Evolutionary conservation across 2,888 invertebrate species (phyloP).

Genomic region (Mythimna lalbum): DNA sequence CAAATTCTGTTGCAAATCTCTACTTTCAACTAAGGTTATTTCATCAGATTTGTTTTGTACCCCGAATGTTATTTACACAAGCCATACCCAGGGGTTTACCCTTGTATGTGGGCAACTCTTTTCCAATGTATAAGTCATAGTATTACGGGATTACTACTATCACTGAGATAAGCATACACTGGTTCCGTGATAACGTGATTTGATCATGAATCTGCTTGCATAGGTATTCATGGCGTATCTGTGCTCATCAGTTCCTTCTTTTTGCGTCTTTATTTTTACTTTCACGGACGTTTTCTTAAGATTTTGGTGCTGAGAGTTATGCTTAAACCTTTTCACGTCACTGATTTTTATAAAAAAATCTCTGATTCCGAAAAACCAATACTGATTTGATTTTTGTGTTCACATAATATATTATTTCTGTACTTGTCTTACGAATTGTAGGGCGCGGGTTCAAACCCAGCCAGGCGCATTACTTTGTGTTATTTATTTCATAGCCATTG

Average conservation of each 20-base stretch:
- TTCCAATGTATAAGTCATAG: slow-evolving; percentile 21
- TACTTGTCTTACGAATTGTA: too few relatives aligned
- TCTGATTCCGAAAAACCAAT: too few relatives aligned
- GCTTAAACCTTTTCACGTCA: too few relatives aligned
- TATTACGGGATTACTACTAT: slow-evolving; percentile 48
- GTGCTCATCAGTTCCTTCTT: not conserved
- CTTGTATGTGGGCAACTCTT: slow-evolving; percentile 19
- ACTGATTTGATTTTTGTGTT: too few relatives aligned
- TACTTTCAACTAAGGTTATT: not conserved
- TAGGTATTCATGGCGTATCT: not conserved
- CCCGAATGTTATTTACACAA: not conserved
- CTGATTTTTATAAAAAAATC: too few relatives aligned
- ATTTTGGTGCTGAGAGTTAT: not conserved
- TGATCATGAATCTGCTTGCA: slow-evolving; percentile 5
- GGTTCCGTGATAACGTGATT: slow-evolving; percentile 37
- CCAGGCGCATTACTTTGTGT: too few relatives aligned
- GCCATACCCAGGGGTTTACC: not conserved
- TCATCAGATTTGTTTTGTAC: slow-evolving; percentile 1
- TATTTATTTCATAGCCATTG: too few relatives aligned
- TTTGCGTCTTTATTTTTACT: not conserved
- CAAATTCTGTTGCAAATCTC: not conserved
- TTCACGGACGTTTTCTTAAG: not conserved
- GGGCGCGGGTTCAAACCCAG: too few relatives aligned
- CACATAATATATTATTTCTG: too few relatives aligned
- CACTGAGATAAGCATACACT: slow-evolving; percentile 36